phyloP scores from a whole-genome alignment of 2,888 invertebrate genomes.

The Erpobdella octoculata region DNA sequence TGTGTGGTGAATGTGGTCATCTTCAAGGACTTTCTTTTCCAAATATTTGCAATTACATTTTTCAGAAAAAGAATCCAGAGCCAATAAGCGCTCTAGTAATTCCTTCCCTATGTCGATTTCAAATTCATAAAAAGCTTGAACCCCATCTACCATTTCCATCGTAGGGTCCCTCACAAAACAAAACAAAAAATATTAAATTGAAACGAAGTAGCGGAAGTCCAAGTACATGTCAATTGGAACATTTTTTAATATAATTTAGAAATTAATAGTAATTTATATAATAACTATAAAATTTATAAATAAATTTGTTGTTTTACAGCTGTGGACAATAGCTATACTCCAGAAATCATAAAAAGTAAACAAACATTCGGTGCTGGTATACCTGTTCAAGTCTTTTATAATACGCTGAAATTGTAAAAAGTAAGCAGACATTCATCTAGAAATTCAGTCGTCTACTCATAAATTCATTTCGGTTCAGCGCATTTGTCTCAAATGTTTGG shows the following conservation, averaged over 20 bases:
- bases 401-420: neutral
- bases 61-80: neutral
- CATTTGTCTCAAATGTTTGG: constrained; percentile 32
- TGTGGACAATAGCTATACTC: too few relatives aligned
- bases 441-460: too few relatives aligned
- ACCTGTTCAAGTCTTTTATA: neutral
- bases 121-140: neutral
- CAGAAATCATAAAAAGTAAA: too few relatives aligned
- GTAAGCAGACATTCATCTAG: neutral
- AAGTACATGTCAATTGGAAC: neutral
- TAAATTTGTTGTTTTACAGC: too few relatives aligned
- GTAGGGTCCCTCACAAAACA: too few relatives aligned
- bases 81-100: neutral
- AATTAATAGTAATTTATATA: too few relatives aligned
- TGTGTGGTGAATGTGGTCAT: neutral
- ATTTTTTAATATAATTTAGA: too few relatives aligned
- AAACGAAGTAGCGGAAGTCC: constrained; percentile 10
- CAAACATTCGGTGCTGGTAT: too few relatives aligned
- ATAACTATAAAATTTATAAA: too few relatives aligned
- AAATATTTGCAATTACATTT: neutral
- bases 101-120: neutral
- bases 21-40: neutral
- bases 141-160: neutral
- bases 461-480: too few relatives aligned
- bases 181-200: neutral